These are phyloP conservation scores for Eristalis intricaria DNA, from an alignment of 2,888 invertebrate genomes.

Conservation along the genomic window DNA sequence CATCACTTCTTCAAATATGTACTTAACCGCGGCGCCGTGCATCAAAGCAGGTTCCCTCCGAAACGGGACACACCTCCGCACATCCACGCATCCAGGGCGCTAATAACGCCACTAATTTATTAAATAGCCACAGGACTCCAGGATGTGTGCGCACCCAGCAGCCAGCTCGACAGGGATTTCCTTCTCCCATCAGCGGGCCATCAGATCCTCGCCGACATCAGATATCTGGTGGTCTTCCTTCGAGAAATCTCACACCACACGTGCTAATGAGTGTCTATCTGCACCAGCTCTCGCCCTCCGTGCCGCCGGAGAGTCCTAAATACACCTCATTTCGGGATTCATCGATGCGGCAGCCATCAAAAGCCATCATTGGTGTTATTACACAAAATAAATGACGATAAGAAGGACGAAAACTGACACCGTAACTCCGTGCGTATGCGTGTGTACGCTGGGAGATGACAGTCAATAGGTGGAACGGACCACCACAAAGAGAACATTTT, in stretches of 20 bases:
- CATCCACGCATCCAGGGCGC: slow-evolving; percentile 11
- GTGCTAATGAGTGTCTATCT: slow-evolving; percentile 71
- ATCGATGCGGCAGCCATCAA: slow-evolving; percentile 50
- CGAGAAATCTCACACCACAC: slow-evolving; percentile 71
- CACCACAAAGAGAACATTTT: slow-evolving; percentile 80
- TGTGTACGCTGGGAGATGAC: slow-evolving; percentile 24
- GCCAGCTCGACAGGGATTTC: slow-evolving; percentile 49
- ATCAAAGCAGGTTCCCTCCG: slow-evolving; percentile 33
- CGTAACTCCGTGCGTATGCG: neutral
- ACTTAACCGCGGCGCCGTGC: slow-evolving; percentile 44
- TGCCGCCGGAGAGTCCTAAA: slow-evolving; percentile 51
- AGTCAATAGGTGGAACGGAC: slow-evolving; percentile 74
- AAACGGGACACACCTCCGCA: neutral
- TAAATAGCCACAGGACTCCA: slow-evolving; percentile 45
- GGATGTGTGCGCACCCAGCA: slow-evolving; percentile 7
- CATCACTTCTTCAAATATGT: slow-evolving; percentile 60
- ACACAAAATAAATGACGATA: slow-evolving; percentile 53
- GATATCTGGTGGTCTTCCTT: slow-evolving; percentile 24
- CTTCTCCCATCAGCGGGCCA: slow-evolving; percentile 22
- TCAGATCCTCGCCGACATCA: slow-evolving; percentile 54
- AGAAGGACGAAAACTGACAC: slow-evolving; percentile 63
- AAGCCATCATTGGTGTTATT: slow-evolving; percentile 53
- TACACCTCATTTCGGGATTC: slow-evolving; percentile 58
- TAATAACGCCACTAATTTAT: slow-evolving; percentile 69
- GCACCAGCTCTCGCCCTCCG: too few species aligned